Conservation (phyloP, 2,113 vertebrate genomes). For the Myocastor coypus region DNA sequence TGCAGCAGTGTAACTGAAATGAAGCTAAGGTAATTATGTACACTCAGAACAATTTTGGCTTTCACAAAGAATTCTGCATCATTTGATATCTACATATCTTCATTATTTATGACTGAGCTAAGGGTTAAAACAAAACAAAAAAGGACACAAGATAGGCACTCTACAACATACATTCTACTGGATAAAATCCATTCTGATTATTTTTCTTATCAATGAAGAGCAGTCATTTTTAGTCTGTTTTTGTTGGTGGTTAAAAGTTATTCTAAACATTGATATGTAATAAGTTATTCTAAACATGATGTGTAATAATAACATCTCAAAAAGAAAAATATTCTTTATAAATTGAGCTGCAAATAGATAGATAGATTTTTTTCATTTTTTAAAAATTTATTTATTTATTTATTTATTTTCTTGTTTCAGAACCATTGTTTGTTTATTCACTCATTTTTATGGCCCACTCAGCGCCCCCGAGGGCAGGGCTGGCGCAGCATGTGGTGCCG, state of each 20-base stretch:
- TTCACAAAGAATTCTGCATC: constrained; percentile 69
- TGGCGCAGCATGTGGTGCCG: too few relatives aligned
- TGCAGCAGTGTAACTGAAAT: constrained; percentile 77
- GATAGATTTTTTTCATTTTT: too few relatives aligned
- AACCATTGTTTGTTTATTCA: too few relatives aligned
- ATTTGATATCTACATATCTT: constrained; percentile 72
- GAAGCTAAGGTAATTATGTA: constrained; percentile 72
- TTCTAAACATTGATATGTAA: too few relatives aligned
- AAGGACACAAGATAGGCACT: neutral
- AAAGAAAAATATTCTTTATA: neutral
- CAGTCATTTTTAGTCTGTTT: neutral
- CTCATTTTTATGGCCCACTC: too few relatives aligned
- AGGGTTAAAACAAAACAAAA: constrained; percentile 63
- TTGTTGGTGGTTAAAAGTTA: neutral
- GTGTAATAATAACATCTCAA: neutral
- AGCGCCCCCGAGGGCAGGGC: too few relatives aligned
- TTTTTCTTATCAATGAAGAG: neutral
- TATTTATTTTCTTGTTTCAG: too few relatives aligned
- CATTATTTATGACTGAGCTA: constrained; percentile 74
- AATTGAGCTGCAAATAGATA: constrained; percentile 37
- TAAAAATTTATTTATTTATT: too few relatives aligned
- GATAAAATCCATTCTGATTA: neutral
- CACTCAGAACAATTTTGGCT: constrained; percentile 73
- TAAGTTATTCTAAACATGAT: too few relatives aligned
- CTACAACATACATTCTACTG: neutral